These are phyloP conservation scores for Dendrolimus pini DNA, from an alignment of 2,888 invertebrate genomes.

Conservation along the genomic window DNA sequence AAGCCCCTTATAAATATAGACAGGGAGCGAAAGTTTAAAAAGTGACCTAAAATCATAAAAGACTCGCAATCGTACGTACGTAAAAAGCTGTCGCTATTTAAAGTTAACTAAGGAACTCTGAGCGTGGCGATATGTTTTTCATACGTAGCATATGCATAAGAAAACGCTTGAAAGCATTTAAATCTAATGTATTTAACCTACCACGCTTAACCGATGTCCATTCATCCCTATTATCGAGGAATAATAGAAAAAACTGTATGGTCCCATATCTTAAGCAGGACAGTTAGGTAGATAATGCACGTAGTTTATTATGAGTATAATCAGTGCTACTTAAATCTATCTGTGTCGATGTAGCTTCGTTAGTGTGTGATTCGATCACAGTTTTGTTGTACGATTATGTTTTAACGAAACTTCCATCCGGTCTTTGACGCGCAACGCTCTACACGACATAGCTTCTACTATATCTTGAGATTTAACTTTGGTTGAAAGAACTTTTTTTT, in stretches of 20 bases:
- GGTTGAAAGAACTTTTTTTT: background rate
- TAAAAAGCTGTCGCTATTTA: no score
- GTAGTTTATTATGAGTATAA: conserved; percentile 28
- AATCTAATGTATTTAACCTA: background rate
- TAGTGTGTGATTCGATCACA: conserved; percentile 66
- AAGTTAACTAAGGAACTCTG: no score
- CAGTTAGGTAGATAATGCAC: background rate
- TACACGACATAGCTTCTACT: conserved; percentile 31
- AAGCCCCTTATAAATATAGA: no score
- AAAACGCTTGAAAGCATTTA: background rate
- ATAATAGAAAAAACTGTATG: background rate
- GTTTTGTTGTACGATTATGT: conserved; percentile 75
- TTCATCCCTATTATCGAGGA: background rate
- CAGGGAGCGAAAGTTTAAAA: no score
- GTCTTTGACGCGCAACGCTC: conserved; percentile 41
- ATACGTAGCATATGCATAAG: no score
- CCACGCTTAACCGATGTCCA: background rate
- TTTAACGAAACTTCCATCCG: conserved; percentile 69
- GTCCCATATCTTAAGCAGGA: background rate
- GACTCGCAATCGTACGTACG: no score
- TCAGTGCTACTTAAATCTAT: conserved; percentile 61
- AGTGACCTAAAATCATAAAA: no score
- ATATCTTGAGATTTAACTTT: conserved; percentile 7
- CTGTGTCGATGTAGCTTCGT: conserved; percentile 58
- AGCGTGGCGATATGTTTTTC: no score